These are phyloP conservation scores for Polypterus bichir DNA, from an alignment of 2,113 vertebrate genomes.

Conservation along the genomic window DNA sequence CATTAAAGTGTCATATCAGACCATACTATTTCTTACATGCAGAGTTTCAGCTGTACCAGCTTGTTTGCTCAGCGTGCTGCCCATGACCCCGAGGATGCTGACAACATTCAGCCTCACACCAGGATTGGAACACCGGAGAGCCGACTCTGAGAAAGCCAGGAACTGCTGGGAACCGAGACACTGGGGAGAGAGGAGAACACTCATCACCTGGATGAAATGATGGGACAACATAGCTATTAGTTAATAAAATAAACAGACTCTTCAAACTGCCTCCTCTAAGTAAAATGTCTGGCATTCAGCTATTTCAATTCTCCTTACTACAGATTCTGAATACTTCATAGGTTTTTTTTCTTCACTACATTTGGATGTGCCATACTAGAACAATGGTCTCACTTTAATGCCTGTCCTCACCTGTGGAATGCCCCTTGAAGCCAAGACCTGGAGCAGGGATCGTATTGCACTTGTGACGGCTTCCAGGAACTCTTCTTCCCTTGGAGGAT, in stretches of 20 bases:
- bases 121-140: slow-evolving; percentile 54
- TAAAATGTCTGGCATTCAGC: too few relatives aligned
- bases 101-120: slow-evolving; percentile 77
- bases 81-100: slow-evolving; percentile 85
- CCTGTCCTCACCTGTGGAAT: slow-evolving; percentile 72
- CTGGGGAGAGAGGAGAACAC: slow-evolving; percentile 33
- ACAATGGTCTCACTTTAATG: background rate
- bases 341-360: too few relatives aligned
- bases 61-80: slow-evolving; percentile 76
- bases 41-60: slow-evolving; percentile 63
- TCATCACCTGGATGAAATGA: too few relatives aligned
- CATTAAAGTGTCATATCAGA: background rate
- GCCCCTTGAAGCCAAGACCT: slow-evolving; percentile 81
- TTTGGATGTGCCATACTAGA: too few relatives aligned
- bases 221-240: too few relatives aligned
- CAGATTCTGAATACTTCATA: too few relatives aligned
- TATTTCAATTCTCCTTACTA: too few relatives aligned
- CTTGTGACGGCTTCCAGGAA: slow-evolving; percentile 86
- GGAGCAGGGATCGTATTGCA: slow-evolving; percentile 79
- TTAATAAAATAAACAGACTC: too few relatives aligned
- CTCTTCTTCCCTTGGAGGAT: slow-evolving; percentile 68
- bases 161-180: slow-evolving; percentile 80
- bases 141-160: slow-evolving; percentile 67
- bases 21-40: slow-evolving; percentile 51
- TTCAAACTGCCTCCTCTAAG: too few relatives aligned